Base-by-base conservation (phyloP, 2,888 invertebrate genomes). In the Unio pictorum region DNA sequence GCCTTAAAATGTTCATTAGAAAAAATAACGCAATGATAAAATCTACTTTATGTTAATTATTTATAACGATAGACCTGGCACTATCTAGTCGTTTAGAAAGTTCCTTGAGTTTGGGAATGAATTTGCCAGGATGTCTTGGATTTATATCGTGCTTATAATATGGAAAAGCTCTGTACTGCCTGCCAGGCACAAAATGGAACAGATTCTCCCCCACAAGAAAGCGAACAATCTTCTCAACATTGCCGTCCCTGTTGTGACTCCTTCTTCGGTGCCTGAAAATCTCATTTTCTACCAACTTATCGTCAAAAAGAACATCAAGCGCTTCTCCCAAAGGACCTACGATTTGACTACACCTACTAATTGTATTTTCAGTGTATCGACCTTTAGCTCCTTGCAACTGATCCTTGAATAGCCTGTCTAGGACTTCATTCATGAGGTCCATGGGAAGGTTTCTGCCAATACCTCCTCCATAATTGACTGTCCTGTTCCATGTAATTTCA, bases 391-490 rank as follows among this genome's bases (percentile, higher is more conserved):
- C 57, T 17, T 71, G 64, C 20, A 70, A 59, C 11, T 72, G 57
- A 54, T 75, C 73, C 57, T 72, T 75, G 58, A 77, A n/a, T n/a
- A n/a, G n/a, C n/a, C n/a, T n/a, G n/a, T n/a, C n/a, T n/a, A n/a
- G n/a, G n/a, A n/a, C n/a, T 66, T 79, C 75, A 59, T 77, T 77
- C 72, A 77, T 77, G 3, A 79, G 71, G 64, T 77, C 77, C 26
- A 73, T 55, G 8, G 77, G 74, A 7, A 79, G 60, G 65, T 77
- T 77, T n/a, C 74, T 57, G 4, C 75, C 76, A 20, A 69, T 71
- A 3, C 79, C 77, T n/a, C 79, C 75, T 59, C 72, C 62, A 59
- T 75, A 79, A 56, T 79, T 79, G 0, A 76, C 73, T 1, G 76
- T 75, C 66, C 76, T 65, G 64, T 76, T 78, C 58, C 69, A 68